Evolutionary conservation across 2,888 invertebrate genomes (phyloP), one percentile per base, ranked within the genome.

Genomic region (Drosophila ezoana): DNA sequence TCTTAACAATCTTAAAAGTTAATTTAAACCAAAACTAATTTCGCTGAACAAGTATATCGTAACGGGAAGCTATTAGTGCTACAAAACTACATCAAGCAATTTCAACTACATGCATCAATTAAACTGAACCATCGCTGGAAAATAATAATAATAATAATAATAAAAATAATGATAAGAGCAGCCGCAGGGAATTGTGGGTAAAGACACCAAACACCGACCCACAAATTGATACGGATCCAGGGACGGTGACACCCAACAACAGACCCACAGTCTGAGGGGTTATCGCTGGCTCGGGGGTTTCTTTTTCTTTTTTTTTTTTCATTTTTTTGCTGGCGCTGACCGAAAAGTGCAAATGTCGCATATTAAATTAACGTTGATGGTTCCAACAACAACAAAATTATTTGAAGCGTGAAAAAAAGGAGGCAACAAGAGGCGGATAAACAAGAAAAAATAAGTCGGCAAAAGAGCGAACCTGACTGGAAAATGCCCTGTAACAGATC

Each of bases 331-430:
- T 45, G 41, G 13, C 38, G 56, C 63, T 73, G 71, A 76, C 71
- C 83, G 64, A 87, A 83, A 89, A 83, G 87, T 83, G 89, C 81
- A 84, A 89, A 84, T 84, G 85, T 89, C 69, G 81, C 87, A 89
- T 87, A 87, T 84, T 89, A 87, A 84, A 84, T 89, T 78, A 89
- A 75, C 81, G 81, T 68, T 71, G 59, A 65, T 48, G 40, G 43
- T 33, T 11, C 48, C 57, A 23, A 14, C 62, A 48, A 57, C 56
- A 57, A 28, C 63, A 53, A 65, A 56, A 76, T 76, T 73, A 82
- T 76, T 71, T 56, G 73, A 67, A 69, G 81, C 84, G 63, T 83
- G 65, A 70, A 68, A 63, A 72, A 65, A 56, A 18, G 33, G 20
- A 49, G 57, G 44, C 47, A 62, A 56, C 16, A 56, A 52, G 41